Evolutionary conservation across 2,113 vertebrate genomes (phyloP).

Genomic region (cattle (Bos taurus)): ARS-UCD2.0 NC_037348.1:29219001-29219500

Average conservation of each 20-base stretch:
- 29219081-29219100: background rate
- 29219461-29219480: background rate
- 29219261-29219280: background rate
- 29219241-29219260: background rate
- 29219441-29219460: background rate
- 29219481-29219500: no score
- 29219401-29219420: background rate
- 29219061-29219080: background rate
- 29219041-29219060: background rate
- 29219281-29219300: background rate
- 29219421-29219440: background rate
- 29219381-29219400: background rate
- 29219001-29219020: background rate
- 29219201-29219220: background rate
- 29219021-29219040: background rate
- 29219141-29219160: background rate
- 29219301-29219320: background rate
- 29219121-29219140: background rate
- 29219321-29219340: background rate
- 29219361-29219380: background rate
- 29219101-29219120: background rate
- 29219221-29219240: background rate
- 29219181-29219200: background rate
- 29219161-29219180: background rate
- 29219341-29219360: background rate